These are phyloP conservation scores for Drosophila subpulchrella DNA, from an alignment of 1,140 invertebrate genomes.

Conservation along the genomic window DNA sequence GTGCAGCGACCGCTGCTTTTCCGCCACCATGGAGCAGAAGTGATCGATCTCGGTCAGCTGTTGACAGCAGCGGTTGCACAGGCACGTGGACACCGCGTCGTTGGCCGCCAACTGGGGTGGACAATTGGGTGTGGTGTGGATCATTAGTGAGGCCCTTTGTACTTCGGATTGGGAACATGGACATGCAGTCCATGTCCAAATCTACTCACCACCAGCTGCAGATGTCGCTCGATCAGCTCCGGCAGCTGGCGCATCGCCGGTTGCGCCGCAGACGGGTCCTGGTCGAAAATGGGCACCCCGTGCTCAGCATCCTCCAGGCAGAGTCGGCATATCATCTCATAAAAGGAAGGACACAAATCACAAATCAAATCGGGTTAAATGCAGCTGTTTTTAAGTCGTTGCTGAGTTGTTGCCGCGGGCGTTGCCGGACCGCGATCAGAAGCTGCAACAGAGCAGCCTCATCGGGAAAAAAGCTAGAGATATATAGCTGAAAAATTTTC, in stretches of 20 bases:
- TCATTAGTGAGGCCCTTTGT: neutral
- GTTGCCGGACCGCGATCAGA: slow-evolving; percentile 11
- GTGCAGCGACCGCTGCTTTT: slow-evolving; percentile 55
- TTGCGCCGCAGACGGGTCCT: slow-evolving; percentile 1
- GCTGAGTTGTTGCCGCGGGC: slow-evolving; percentile 24
- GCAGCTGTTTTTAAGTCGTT: slow-evolving; percentile 43
- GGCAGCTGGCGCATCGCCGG: slow-evolving; percentile 17
- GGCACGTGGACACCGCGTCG: slow-evolving; percentile 53
- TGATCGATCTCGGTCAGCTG: slow-evolving; percentile 55
- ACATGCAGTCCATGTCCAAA: neutral
- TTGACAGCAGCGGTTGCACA: slow-evolving; percentile 61
- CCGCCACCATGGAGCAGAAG: slow-evolving; percentile 63
- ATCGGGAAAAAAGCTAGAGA: neutral
- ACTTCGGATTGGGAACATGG: too few relatives aligned
- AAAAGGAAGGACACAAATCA: slow-evolving; percentile 23
- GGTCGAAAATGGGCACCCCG: slow-evolving; percentile 86
- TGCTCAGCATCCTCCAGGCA: slow-evolving; percentile 95
- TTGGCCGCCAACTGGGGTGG: slow-evolving; percentile 17
- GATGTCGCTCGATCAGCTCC: slow-evolving; percentile 41
- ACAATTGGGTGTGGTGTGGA: neutral
- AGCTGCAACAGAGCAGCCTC: neutral
- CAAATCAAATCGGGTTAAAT: slow-evolving; percentile 27
- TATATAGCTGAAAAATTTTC: neutral
- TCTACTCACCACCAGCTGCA: slow-evolving; percentile 42
- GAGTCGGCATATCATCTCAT: slow-evolving; percentile 84